Base-by-base conservation (phyloP, 2,797 vertebrate species). In the Petrocephalus sullivani region DNA sequence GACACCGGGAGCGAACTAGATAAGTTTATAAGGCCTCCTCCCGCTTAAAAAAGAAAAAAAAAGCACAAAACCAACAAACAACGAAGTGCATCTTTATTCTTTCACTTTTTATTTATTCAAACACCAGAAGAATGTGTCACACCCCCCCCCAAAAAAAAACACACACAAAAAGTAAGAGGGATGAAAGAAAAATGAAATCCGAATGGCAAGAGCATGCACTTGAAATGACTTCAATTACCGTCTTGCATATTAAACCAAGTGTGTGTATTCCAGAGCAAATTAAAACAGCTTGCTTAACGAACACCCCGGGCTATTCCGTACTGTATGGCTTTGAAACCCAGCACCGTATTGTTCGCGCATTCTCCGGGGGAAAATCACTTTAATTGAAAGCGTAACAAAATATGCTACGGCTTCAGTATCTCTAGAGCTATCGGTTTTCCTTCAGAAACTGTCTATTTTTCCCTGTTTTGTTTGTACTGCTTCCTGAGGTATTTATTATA, bases 141-240 rank as follows among this genome's bases (percentile, higher is more conserved):
- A 64, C 0, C n/a, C 21, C 28, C 28, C 28, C 28, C 28, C 28
- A 46, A 33, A 46, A 89, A 89, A 92, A 91, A 46, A 46, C n/a
- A 41, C 2, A 89, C 10, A 92, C 90, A 91, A 91, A 87, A 88
- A 90, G 91, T 92, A 92, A 88, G 90, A 86, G 10, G n/a, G 37
- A 33, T 12, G 91, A 94, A 93, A 94, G 71, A 78, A 78, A 41
- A 75, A 78, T 14, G 28, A 33, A 78, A 78, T 92, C 94, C 89
- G 92, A 93, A 94, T 93, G 93, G 93, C 94, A 95, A 94, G 92
- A 92, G 90, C 88, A 86, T 12, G 91, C 93, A 94, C 94, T 95
- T 93, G 92, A 93, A 93, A 93, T 86, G 89, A 93, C 90, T 94
- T 93, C 93, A 96, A 95, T 95, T 94, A 96, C 94, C 94, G 94